Base-by-base conservation (phyloP, 1,140 invertebrate genomes). In the Brachionus paranguensis region DNA sequence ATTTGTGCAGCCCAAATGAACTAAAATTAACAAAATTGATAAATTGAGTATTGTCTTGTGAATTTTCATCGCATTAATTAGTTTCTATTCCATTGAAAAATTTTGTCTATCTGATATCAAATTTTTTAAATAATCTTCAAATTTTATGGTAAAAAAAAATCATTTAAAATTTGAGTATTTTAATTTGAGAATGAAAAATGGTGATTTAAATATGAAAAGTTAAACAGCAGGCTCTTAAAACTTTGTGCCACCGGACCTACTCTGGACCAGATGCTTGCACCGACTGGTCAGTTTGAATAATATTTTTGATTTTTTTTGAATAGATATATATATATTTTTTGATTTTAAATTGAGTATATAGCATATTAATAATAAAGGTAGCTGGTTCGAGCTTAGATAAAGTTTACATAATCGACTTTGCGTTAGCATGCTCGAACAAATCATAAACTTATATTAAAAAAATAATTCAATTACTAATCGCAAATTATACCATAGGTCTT, bases 401-500 rank as follows among this genome's bases (percentile, higher is more conserved):
- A 68, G 27, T 68, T 68, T 68, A 68, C 65, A 68, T 41, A 68
- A 68, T 29, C 65, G n/a, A 68, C 27, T 33, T 37, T 41, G 33
- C 68, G 24, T 60, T 60, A 60, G 53, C 53, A 60, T 60, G 37
- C 41, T 43, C 14, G 68, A 72, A 72, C n/a, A 72, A 43, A 72
- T 72, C 33, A 68, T 43, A 72, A 41, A 72, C 41, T 72, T 6
- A 72, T 72, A 41, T 41, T 41, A 72, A 41, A 37, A 24, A 72
- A 41, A 43, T 60, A 60, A 72, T 37, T 17, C 33, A 43, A 72
- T 43, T 14, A 41, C 37, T 72, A 72, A 72, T 72, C 43, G 68
- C 68, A 72, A 20, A 45, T 72, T 43, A 43, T 72, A 72, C 68
- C 68, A 72, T 43, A 72, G 68, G 68, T 43, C 68, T 72, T 43